Percentiles rank a stretch among this genome's conserved stretches.
These are phyloP conservation scores for Enteromius trimaculatus DNA, from an alignment of 2,797 vertebrate species.

Conservation along the genomic window DNA sequence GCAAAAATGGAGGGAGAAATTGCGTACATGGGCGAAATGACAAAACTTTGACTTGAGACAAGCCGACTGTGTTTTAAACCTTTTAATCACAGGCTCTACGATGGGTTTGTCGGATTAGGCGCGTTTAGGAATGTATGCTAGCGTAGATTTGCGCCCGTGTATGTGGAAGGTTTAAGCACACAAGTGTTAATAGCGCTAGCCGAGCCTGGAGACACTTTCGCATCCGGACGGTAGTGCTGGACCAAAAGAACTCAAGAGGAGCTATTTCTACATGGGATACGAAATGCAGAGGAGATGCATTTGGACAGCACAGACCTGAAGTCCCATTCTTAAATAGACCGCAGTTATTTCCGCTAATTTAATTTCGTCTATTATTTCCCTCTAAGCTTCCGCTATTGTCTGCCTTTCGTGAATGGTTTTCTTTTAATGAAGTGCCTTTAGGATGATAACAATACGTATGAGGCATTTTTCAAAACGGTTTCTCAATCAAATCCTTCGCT, in stretches of 20 bases:
- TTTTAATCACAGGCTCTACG: constrained; percentile 70
- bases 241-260: background rate
- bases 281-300: background rate
- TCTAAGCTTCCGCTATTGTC: constrained; percentile 59
- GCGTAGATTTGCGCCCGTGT: background rate
- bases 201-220: background rate
- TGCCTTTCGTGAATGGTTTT: constrained; percentile 66
- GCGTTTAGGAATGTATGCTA: constrained; percentile 50
- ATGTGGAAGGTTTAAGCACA: constrained; percentile 22
- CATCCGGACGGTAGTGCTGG: background rate
- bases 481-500: background rate
- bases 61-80: constrained; percentile 70
- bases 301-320: constrained; percentile 1
- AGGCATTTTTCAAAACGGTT: constrained; percentile 61
- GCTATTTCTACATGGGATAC: background rate
- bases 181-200: background rate
- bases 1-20: constrained; percentile 58
- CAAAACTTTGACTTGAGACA: constrained; percentile 81
- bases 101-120: constrained; percentile 51
- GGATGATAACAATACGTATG: constrained; percentile 69
- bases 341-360: constrained; percentile 73
- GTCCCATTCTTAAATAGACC: background rate
- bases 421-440: constrained; percentile 92
- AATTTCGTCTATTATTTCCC: constrained; percentile 54
- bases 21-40: constrained; percentile 81